Percentiles rank a stretch among this genome's conserved stretches.
phyloP scores from a whole-genome alignment of 2,888 invertebrate species.

The Axea sp. region DNA sequence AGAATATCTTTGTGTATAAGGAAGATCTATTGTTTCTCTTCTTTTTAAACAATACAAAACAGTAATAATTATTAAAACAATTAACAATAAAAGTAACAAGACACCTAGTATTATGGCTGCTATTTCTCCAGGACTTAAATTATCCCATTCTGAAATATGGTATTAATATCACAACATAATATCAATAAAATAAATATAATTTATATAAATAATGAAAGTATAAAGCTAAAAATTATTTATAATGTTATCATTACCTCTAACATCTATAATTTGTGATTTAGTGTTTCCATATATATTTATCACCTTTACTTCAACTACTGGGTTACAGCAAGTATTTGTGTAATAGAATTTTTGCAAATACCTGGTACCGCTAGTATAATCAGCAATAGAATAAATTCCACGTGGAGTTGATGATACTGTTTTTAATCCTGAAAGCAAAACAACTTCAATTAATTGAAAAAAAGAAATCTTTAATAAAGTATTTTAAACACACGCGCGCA shows the following conservation, averaged over 20 bases:
- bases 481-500: too few relatives aligned
- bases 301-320: slow-evolving; percentile 84
- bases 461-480: too few relatives aligned
- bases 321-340: slow-evolving; percentile 86
- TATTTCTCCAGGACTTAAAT: slow-evolving; percentile 81
- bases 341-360: slow-evolving; percentile 85
- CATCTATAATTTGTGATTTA: slow-evolving; percentile 83
- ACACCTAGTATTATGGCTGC: slow-evolving; percentile 86
- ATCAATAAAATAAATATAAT: not conserved
- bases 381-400: slow-evolving; percentile 83
- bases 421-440: slow-evolving; percentile 71
- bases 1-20: slow-evolving; percentile 78
- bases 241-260: slow-evolving; percentile 78
- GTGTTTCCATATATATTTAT: slow-evolving; percentile 86
- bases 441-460: not conserved
- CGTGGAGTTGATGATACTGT: slow-evolving; percentile 73
- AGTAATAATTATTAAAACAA: slow-evolving; percentile 81
- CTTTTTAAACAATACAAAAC: slow-evolving; percentile 83
- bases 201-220: not conserved
- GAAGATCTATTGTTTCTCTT: slow-evolving; percentile 83
- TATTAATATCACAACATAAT: not conserved
- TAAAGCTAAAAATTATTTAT: not conserved
- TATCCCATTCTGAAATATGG: slow-evolving; percentile 79
- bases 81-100: slow-evolving; percentile 83
- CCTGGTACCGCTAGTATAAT: slow-evolving; percentile 85